Evolutionary conservation across 2,888 invertebrate species (phyloP), one percentile per base, ranked within the genome.

Genomic region (Tribolium freemani): DNA sequence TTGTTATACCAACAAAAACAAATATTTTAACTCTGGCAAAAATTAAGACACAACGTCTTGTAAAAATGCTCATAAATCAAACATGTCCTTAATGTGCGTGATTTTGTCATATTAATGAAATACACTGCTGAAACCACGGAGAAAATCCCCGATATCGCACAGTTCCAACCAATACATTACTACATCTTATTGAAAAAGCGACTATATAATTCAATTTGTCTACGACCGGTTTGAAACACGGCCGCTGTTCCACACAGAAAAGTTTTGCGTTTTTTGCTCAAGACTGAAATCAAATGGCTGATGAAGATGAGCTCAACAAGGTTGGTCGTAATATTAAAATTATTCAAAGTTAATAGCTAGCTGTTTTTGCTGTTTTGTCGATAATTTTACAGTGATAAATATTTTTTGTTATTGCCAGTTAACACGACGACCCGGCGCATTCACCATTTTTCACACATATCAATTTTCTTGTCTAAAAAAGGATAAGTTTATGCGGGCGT

Each of bases 281-380:
- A 16, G 16, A 16, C 26, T 26, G 26, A 5, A 26, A 5, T 26
- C 26, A 72, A n/a, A 84, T 84, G 84, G 82, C 81, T 51, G 81
- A 83, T 68, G 84, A 84, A 70, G 84, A 81, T 72, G 83, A 83
- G 72, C 78, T 84, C 63, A 83, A 82, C 69, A 84, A 82, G 83
- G 84, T 84, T 72, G 73, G 81, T 80, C 61, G 13, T 48, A 63
- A 30, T 66, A 30, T 67, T 58, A 4, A 58, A 60, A 16, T 60
- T 60, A 13, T 26, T 26, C 26, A 26, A 26, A 48, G 3, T 11
- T 48, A 48, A 10, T 8, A 48, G 26, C 13, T 48, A 11, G 26
- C 10, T 16, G 20, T 20, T 48, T 57, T 16, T 69, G 31, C 56
- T 51, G 53, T 58, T 69, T 69, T 53, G 21, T 64, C 64, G 51